Evolutionary conservation across 2,888 invertebrate species (phyloP).

Genomic region (Eumacrocentrus americanus): DNA sequence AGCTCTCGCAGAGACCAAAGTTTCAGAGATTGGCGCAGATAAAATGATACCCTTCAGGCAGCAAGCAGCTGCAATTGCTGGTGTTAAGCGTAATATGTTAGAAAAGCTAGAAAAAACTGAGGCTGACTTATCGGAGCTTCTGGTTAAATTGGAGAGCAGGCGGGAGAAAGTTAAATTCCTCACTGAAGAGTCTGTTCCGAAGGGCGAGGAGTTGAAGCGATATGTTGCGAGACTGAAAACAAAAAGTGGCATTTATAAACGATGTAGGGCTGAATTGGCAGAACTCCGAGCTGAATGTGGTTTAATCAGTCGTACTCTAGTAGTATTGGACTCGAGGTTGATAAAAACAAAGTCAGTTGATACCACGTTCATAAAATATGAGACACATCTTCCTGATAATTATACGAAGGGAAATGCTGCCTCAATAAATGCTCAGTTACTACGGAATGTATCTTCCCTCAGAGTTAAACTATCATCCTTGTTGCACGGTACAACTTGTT

Average conservation of each 20-base stretch:
- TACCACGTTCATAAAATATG: constrained; percentile 20
- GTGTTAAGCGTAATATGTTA: constrained; percentile 70
- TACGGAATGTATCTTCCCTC: constrained; percentile 38
- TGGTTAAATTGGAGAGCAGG: constrained; percentile 54
- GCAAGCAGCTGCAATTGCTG: constrained; percentile 79
- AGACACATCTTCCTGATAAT: constrained; percentile 39
- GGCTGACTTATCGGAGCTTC: constrained; percentile 72
- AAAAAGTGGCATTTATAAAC: constrained; percentile 82
- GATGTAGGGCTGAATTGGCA: constrained; percentile 77
- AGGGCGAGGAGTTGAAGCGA: constrained; percentile 82
- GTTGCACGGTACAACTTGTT: constrained; percentile 44
- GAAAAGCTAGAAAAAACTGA: constrained; percentile 58
- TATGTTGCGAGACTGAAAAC: constrained; percentile 82
- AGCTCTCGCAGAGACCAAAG: constrained; percentile 73
- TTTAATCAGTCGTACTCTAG: constrained; percentile 76
- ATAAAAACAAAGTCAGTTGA: constrained; percentile 31
- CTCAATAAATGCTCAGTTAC: constrained; percentile 44
- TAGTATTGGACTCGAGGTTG: constrained; percentile 69
- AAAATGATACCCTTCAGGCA: constrained; percentile 84
- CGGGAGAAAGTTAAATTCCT: constrained; percentile 46
- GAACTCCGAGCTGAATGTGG: constrained; percentile 79
- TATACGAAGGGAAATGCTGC: constrained; percentile 45
- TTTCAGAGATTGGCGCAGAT: constrained; percentile 66
- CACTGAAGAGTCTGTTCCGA: constrained; percentile 47
- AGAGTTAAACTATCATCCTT: constrained; percentile 44